These are phyloP conservation scores for Oscheius myriophilus DNA, from an alignment of 2,888 invertebrate species.

Conservation along the genomic window DNA sequence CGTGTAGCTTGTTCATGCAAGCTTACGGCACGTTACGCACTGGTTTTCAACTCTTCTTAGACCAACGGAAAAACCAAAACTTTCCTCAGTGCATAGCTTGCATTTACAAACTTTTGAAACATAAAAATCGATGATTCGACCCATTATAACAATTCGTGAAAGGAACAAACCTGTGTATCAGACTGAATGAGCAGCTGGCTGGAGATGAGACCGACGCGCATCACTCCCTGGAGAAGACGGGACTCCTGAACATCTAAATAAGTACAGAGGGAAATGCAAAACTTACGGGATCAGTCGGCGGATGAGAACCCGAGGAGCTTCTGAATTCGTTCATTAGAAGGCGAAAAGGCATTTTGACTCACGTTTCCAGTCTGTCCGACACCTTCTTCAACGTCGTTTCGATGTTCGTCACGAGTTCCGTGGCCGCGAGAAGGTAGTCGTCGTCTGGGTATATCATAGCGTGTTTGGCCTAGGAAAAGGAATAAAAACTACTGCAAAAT, in stretches of 20 bases:
- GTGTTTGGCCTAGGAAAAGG: conserved; percentile 72
- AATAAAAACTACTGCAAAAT: too few relatives aligned
- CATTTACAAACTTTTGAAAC: too few relatives aligned
- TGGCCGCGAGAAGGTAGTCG: conserved; percentile 81
- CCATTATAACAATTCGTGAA: too few relatives aligned
- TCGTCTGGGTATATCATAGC: conserved; percentile 92
- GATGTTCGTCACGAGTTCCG: conserved; percentile 89
- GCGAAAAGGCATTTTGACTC: conserved; percentile 1
- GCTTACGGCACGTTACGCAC: too few relatives aligned
- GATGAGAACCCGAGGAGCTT: too few relatives aligned
- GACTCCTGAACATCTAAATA: conserved; percentile 6
- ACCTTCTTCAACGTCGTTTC: conserved; percentile 93
- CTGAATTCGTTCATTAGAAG: too few relatives aligned
- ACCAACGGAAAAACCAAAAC: too few relatives aligned
- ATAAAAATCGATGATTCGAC: too few relatives aligned
- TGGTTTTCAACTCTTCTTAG: too few relatives aligned
- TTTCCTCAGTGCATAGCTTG: too few relatives aligned
- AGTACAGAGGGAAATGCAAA: background rate
- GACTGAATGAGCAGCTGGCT: conserved; percentile 89
- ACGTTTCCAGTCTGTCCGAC: conserved; percentile 77
- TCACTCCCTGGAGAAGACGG: conserved; percentile 72
- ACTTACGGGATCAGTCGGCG: too few relatives aligned
- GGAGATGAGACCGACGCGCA: conserved; percentile 81
- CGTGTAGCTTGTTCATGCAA: too few relatives aligned
- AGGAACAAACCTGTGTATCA: conserved; percentile 79